These are phyloP conservation scores for Emydoidea blandingii DNA, from an alignment of 2,797 vertebrate genomes.

Conservation along the genomic window DNA sequence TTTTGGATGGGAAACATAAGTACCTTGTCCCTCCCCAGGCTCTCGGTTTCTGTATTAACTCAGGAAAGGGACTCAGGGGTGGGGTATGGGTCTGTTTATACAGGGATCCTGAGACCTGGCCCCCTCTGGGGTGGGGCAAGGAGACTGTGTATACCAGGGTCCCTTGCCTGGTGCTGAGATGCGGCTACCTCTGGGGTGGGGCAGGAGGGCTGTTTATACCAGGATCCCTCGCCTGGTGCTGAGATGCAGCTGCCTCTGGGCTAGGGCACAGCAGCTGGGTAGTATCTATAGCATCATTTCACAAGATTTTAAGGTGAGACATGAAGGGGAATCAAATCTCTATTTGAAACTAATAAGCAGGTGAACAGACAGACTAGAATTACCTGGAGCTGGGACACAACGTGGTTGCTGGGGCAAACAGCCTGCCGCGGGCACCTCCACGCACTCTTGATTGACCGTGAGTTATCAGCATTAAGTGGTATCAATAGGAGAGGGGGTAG, in stretches of 20 bases:
- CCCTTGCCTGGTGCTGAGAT: background rate
- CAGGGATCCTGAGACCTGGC: background rate
- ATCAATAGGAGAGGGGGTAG: background rate
- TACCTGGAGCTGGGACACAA: fast-evolving
- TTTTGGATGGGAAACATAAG: background rate
- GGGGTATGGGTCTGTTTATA: fast-evolving
- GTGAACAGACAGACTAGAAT: background rate
- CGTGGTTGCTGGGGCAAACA: background rate
- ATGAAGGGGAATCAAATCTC: background rate
- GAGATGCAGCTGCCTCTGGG: background rate
- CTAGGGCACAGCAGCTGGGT: background rate
- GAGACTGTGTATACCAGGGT: background rate
- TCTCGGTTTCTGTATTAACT: background rate
- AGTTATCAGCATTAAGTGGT: background rate
- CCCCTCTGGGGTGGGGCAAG: background rate
- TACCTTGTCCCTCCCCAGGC: background rate
- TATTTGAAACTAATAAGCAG: background rate
- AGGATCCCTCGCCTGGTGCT: background rate
- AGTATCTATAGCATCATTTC: background rate
- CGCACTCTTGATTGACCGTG: background rate
- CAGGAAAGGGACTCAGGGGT: background rate
- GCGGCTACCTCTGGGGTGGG: background rate
- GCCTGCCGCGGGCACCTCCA: too few species aligned
- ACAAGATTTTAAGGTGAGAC: background rate
- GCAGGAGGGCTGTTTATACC: background rate